Evolutionary conservation across 64 coral and sea anemone genomes (phyloP), one percentile per base, ranked within the genome.

Genomic region (Acropora tenuis): DNA sequence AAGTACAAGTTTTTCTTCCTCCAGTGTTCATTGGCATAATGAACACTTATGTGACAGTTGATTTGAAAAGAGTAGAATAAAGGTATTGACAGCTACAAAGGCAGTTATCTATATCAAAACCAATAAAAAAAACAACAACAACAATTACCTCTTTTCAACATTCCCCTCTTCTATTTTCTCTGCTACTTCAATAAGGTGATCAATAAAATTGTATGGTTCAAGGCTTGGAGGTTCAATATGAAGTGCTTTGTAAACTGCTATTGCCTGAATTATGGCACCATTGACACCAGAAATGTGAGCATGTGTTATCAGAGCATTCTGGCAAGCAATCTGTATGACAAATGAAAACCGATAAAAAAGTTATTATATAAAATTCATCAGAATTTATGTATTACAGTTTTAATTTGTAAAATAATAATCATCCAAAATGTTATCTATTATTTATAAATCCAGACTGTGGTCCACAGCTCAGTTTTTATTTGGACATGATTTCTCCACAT

Each of bases 261-360:
- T 69, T 43, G 97, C 91, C 80, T 99, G 97, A 6, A 99, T 66
- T 13, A 99, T 79, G 19, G 97, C 97, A 46, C 97, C 97, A 42
- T 96, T 88, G 1, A 99, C 86, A 52, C 97, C 97, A 17, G 59
- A 93, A 8, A 91, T 55, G 47, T 99, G 97, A 41, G 91, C 83
- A 86, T 99, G 97, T 43, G 97, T 99, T 12, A 99, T 91, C 41
- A 75, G 16, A n/a, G 97, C 91, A 96, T 92, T 99, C 40, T 90
- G 49, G 16, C 74, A 73, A 4, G 97, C 84, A 96, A 85, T 86
- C 97, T 99, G 67, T 8, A 73, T 47, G 44, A 50, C 78, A 15
- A 90, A 30, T 7, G 52, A 7, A 55, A 55, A 10, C 1, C 52
- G 6, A 55, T 30, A 30, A 30, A 30, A 30, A 30, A 30, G 30